These are phyloP conservation scores for Eumacrocentrus americanus DNA, from an alignment of 2,888 invertebrate species.

Conservation along the genomic window DNA sequence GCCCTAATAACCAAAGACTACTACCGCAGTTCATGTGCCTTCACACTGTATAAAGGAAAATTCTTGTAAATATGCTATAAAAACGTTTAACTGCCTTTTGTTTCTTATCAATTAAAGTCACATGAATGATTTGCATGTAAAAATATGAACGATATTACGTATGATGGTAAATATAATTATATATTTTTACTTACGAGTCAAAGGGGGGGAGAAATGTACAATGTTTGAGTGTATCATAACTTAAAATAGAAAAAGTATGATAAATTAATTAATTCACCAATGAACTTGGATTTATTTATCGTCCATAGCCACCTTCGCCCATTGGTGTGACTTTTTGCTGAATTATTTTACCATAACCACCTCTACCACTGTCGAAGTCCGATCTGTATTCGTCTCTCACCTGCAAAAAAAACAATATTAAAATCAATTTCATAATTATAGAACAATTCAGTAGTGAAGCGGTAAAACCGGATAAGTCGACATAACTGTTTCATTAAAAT, in stretches of 20 bases:
- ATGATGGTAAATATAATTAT: not conserved
- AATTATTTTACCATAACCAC: conserved; percentile 95
- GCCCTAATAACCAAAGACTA: not conserved
- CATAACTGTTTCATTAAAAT: no score
- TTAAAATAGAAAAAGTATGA: not conserved
- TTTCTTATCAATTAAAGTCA: no score
- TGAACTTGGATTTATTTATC: conserved; percentile 45
- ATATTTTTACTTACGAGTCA: not conserved
- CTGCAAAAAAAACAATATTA: no score
- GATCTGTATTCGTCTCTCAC: conserved; percentile 97
- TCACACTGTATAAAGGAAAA: not conserved
- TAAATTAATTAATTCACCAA: no score
- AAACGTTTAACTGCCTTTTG: no score
- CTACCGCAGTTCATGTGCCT: not conserved
- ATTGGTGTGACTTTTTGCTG: conserved; percentile 76
- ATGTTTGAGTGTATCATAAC: no score
- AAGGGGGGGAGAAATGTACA: no score
- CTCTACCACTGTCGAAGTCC: conserved; percentile 95
- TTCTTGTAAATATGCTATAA: no score
- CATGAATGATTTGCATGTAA: not conserved
- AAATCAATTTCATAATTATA: no score
- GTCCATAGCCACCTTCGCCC: conserved; percentile 57
- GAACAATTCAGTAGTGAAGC: no score
- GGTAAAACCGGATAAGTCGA: no score
- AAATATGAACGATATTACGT: not conserved